Evolutionary conservation across 2,888 invertebrate species (phyloP), one percentile per base, ranked within the genome.

Genomic region (Mythimna albipuncta): DNA sequence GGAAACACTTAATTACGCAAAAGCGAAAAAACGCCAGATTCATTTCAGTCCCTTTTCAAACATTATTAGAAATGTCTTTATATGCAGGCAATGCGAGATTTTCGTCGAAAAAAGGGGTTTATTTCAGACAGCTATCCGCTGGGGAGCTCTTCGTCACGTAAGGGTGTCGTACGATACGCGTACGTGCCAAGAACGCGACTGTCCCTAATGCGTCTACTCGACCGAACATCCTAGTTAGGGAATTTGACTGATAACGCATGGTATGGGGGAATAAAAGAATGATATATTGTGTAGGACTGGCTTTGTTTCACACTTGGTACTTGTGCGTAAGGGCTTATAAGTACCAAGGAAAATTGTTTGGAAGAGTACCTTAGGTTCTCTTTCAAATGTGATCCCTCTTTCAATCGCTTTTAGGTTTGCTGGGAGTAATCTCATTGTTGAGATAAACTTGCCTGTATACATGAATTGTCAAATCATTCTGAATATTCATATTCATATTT

Each of bases 91-190:
- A 85, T 83, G 81, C 82, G 88, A 85, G 84, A 86, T 89, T 88
- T 84, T 79, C 77, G 78, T 69, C 82, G 85, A 82, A 84, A 88
- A 89, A 87, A 83, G 74, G 83, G 87, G 79, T 87, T 87, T 88
- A 88, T 89, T 89, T 86, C 75, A 87, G 85, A 85, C 86, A 86
- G 86, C 82, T 85, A 87, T 82, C 82, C 89, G 69, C 89, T 68
- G 55, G 89, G 86, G 90, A 84, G 84, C 89, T 86, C 88, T 91
- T 85, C 82, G 89, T 90, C 90, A 91, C 90, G 91, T 90, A 89
- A 85, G 87, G 85, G 85, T 88, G 89, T 87, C 87, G 85, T 70
- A 68, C 69, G 73, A 83, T 71, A 78, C 82, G 84, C 71, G 82
- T 74, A 85, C 88, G 88, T 87, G 85, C 80, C 76, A 73, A 80